Evolutionary conservation across 2,888 invertebrate species (phyloP).

Genomic region (Epirrhoe alternata): DNA sequence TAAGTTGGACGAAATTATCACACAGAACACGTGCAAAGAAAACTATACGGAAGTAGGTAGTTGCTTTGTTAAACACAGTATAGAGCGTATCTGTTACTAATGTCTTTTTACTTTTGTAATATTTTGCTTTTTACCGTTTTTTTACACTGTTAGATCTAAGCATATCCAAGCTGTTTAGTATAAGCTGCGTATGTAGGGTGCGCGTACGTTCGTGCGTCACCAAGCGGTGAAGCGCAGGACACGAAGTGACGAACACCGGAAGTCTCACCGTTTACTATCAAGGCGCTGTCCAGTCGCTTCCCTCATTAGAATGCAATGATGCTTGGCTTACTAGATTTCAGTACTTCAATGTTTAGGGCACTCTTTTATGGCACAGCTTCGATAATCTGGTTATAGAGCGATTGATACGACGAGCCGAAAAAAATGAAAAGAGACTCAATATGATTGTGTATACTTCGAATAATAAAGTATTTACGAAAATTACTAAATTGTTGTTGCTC

Average conservation of each 20-base stretch:
- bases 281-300: slow-evolving; percentile 15
- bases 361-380: no score
- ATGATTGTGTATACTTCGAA: no score
- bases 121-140: background rate
- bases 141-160: background rate
- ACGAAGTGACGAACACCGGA: slow-evolving; percentile 18
- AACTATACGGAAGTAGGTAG: no score
- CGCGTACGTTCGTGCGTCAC: slow-evolving; percentile 51
- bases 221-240: slow-evolving; percentile 29
- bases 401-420: no score
- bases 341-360: background rate
- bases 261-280: slow-evolving; percentile 25
- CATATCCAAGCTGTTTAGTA: slow-evolving; percentile 15
- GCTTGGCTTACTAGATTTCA: background rate
- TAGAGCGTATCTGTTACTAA: background rate
- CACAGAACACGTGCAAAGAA: background rate
- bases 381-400: no score
- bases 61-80: background rate
- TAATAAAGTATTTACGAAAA: no score
- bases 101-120: background rate
- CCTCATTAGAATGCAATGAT: slow-evolving; percentile 8
- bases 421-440: no score
- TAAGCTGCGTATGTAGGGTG: slow-evolving; percentile 31
- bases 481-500: no score
- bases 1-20: background rate